A percentile compares a stretch with the other conserved stretches of the same genome.
Evolutionary conservation across 2,113 vertebrate genomes (phyloP).

Genomic region (Anoplopoma fimbria): DNA sequence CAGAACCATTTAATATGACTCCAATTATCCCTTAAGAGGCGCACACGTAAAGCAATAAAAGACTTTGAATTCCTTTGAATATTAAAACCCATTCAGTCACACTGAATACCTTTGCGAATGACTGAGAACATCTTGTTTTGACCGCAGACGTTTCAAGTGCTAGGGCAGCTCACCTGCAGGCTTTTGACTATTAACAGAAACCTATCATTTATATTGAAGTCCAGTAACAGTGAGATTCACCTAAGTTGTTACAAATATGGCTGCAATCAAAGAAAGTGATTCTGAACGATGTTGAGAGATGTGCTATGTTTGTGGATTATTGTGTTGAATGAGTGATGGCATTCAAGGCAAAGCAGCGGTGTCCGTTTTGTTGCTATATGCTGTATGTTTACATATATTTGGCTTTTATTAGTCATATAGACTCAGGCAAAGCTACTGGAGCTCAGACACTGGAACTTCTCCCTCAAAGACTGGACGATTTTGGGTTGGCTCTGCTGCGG

Average conservation of each 20-base stretch:
- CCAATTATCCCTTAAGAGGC: conserved; percentile 24
- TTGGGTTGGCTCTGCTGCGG: conserved; percentile 91
- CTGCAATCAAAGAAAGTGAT: conserved; percentile 28
- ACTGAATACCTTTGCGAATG: conserved; percentile 10
- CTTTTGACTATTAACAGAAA: conserved; percentile 31
- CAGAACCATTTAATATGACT: conserved; percentile 9
- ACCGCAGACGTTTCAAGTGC: conserved; percentile 43
- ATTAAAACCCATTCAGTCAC: conserved; percentile 41
- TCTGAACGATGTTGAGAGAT: conserved; percentile 18
- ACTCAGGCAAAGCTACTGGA: conserved; percentile 92
- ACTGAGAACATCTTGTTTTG: conserved; percentile 21
- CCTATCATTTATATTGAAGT: conserved; percentile 49
- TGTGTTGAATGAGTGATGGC: conserved; percentile 13
- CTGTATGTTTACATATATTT: conserved; percentile 47
- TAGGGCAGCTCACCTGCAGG: conserved; percentile 57
- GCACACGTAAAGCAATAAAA: conserved; percentile 31
- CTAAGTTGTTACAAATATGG: conserved; percentile 29
- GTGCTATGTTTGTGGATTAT: conserved; percentile 15
- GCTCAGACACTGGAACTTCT: conserved; percentile 98
- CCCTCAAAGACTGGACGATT: conserved; percentile 94
- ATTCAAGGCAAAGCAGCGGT: conserved; percentile 61
- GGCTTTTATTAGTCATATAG: conserved; percentile 41
- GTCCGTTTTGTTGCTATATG: conserved; percentile 48
- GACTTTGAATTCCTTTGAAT: conserved; percentile 1
- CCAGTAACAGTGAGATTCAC: conserved; percentile 46